Percentiles rank a stretch among this genome's conserved stretches.
phyloP scores from a whole-genome alignment of 2,888 invertebrate species.

The Phania funesta region DNA sequence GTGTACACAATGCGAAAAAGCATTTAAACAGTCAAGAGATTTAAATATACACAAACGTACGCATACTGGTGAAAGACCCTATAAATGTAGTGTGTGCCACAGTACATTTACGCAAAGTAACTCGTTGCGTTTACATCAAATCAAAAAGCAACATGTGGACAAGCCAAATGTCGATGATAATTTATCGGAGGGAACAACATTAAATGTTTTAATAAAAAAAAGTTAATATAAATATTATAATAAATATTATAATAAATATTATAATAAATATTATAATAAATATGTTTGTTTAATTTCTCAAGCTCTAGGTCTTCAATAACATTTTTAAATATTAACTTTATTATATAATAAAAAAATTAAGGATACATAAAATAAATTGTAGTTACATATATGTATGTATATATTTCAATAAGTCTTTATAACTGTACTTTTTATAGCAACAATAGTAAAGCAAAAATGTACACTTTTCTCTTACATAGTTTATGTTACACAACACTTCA shows the following conservation, averaged over 20 bases:
- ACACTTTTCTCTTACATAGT: no score
- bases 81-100: constrained; percentile 59
- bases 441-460: no score
- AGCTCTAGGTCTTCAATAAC: no score
- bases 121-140: constrained; percentile 53
- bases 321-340: no score
- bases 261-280: neutral
- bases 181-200: neutral
- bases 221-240: constrained; percentile 19
- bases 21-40: constrained; percentile 87
- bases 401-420: no score
- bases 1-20: constrained; percentile 81
- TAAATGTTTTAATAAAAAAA: neutral
- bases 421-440: no score
- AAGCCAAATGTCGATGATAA: constrained; percentile 1
- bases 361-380: no score
- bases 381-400: no score
- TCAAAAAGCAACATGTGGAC: constrained; percentile 54
- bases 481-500: no score
- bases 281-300: neutral
- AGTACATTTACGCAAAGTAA: constrained; percentile 63
- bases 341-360: no score
- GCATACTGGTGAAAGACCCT: constrained; percentile 63
- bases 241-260: neutral
- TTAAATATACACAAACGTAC: constrained; percentile 82